Evolutionary conservation across 2,797 vertebrate species (phyloP), one percentile per base, ranked within the genome.

Genomic region (Florisuga fusca): DNA sequence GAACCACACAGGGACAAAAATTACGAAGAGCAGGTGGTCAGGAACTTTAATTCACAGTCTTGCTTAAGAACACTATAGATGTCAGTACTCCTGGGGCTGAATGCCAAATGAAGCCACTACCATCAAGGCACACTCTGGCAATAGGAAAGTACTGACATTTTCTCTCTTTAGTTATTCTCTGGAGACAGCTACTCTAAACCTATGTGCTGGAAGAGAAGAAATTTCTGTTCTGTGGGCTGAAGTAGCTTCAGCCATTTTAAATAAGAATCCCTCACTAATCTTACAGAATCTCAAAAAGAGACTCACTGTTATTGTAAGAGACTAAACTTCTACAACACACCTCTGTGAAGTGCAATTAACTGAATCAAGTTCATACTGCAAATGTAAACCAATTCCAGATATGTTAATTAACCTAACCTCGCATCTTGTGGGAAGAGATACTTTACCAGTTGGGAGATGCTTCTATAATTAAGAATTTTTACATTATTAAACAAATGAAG

Each of bases 1-100:
- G 43, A 88, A 86, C 55, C 91, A 86, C n/a, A 86, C 27, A 82
- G 91, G 90, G 73, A 88, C 9, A 69, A 86, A 94, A 94, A 88
- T 79, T 78, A 66, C 0, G 0, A 58, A 33, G 51, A 69, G 67
- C 2, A 0, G 80, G 80, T 76, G 90, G 67, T 45, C 93, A 91
- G 88, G 84, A 68, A 80, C 53, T 80, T 77, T 80, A 78, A 94
- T 87, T 95, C 83, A 76, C 63, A 71, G 53, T 41, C 74, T 34
- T 84, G 63, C 82, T 79, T 79, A 90, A 0, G 7, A 93, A 55
- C 19, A n/a, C 55, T 69, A 14, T 5, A 27, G 38, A 81, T 29
- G 48, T 48, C 94, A 88, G 33, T n/a, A 48, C 81, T 82, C 66
- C 77, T 48, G 66, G 43, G 34, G 76, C 22, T 1, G 3, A 69